A percentile compares a stretch with the other conserved stretches of the same genome.
Conservation (phyloP, 2,797 vertebrate genomes). For the Florisuga fusca region DNA sequence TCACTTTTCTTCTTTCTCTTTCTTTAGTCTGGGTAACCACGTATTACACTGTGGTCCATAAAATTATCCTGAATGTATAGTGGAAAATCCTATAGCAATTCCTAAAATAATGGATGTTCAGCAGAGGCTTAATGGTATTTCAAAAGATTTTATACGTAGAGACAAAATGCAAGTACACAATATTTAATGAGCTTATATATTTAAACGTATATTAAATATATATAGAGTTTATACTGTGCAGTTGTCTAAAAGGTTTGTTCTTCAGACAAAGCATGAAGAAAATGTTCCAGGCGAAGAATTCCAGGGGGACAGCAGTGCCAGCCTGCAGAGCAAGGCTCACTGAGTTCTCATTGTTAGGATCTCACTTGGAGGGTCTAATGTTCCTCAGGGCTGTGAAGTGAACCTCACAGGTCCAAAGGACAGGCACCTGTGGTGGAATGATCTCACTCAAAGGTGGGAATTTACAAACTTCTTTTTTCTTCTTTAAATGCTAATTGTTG, state of each 20-base stretch:
- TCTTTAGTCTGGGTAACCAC: background rate
- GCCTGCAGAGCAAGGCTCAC: background rate
- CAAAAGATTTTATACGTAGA: background rate
- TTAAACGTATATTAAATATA: too few relatives aligned
- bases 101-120: background rate
- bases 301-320: background rate
- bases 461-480: background rate
- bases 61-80: background rate
- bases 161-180: background rate
- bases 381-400: background rate
- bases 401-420: background rate
- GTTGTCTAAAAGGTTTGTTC: background rate
- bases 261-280: accelerated
- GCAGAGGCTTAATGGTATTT: background rate
- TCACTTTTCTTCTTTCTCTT: background rate
- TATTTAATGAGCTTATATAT: background rate
- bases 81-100: background rate
- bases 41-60: background rate
- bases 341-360: accelerated
- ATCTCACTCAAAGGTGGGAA: background rate
- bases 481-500: background rate
- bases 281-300: background rate
- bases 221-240: background rate
- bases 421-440: too few relatives aligned
- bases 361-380: background rate